Percentiles rank a stretch among this genome's conserved stretches.
Evolutionary conservation across 2,797 vertebrate genomes (phyloP).

Genomic region (Sciaenops ocellatus): DNA sequence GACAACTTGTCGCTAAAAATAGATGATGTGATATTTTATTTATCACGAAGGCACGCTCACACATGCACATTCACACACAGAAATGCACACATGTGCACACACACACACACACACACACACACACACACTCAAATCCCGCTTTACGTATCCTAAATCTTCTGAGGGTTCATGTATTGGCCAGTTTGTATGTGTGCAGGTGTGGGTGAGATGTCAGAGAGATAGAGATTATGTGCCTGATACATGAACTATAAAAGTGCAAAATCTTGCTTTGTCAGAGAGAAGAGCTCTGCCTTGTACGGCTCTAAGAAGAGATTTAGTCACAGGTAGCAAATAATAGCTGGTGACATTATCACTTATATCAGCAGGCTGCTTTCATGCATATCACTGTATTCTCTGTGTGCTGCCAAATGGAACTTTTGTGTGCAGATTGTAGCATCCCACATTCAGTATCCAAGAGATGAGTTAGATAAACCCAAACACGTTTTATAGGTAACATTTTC

Average conservation of each 20-base stretch:
- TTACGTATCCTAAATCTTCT: constrained; percentile 14
- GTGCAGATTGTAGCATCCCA: constrained; percentile 36
- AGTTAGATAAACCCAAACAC: constrained; percentile 43
- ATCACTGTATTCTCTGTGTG: constrained; percentile 43
- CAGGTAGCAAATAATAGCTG: constrained; percentile 61
- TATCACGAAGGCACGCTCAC: constrained; percentile 24
- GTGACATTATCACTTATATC: constrained; percentile 62
- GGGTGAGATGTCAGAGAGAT: constrained; percentile 4
- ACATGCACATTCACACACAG: constrained; percentile 23
- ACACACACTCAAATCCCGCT: constrained; percentile 16
- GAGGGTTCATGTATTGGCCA: constrained; percentile 23
- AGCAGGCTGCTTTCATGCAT: constrained; percentile 52
- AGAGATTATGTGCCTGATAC: constrained; percentile 22
- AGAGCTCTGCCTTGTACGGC: not conserved
- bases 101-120: not conserved
- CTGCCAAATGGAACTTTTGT: constrained; percentile 53
- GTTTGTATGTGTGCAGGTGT: not conserved
- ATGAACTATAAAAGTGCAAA: constrained; percentile 33
- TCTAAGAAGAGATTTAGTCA: constrained; percentile 47
- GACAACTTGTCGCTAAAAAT: constrained; percentile 63
- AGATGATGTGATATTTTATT: constrained; percentile 67
- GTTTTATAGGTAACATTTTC: constrained; percentile 18
- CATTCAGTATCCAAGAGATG: constrained; percentile 32
- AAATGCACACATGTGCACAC: not conserved
- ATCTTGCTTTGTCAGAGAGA: constrained; percentile 32